These are phyloP conservation scores for Cololabis saira DNA, from an alignment of 2,113 vertebrate species.

Conservation along the genomic window DNA sequence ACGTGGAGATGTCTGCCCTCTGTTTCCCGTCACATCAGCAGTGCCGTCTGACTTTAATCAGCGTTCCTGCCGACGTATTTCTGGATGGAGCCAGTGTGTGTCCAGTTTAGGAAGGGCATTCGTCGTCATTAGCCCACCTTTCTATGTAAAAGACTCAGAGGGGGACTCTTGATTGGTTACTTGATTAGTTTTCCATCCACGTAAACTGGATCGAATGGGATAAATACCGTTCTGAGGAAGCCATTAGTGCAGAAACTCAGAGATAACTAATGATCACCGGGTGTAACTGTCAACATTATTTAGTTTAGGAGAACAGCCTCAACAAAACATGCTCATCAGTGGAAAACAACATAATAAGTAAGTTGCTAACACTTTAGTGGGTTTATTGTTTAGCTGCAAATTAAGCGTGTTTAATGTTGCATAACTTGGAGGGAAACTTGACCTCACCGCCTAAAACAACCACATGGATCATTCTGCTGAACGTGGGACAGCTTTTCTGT, in stretches of 20 bases:
- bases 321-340: neutral
- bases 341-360: neutral
- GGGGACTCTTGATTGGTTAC: neutral
- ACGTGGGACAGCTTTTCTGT: neutral
- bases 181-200: slow-evolving; percentile 5
- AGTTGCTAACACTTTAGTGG: slow-evolving; percentile 1
- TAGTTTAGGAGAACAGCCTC: slow-evolving; percentile 13
- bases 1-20: slow-evolving; percentile 37
- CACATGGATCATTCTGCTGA: slow-evolving; percentile 1
- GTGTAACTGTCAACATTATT: slow-evolving; percentile 37
- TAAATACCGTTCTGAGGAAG: slow-evolving; percentile 25
- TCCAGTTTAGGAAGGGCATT: slow-evolving; percentile 35
- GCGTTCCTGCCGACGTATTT: slow-evolving; percentile 21
- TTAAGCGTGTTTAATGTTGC: slow-evolving; percentile 14
- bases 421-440: slow-evolving; percentile 8
- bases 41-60: slow-evolving; percentile 44
- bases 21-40: slow-evolving; percentile 45
- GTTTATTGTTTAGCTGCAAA: slow-evolving; percentile 24
- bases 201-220: slow-evolving; percentile 38
- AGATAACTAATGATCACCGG: slow-evolving; percentile 46
- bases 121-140: slow-evolving; percentile 1
- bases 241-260: slow-evolving; percentile 20
- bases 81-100: slow-evolving; percentile 9
- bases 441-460: neutral
- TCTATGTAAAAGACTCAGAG: slow-evolving; percentile 18